phyloP scores from a whole-genome alignment of 2,113 vertebrate species.

The Paradoxurus hermaphroditus region DNA sequence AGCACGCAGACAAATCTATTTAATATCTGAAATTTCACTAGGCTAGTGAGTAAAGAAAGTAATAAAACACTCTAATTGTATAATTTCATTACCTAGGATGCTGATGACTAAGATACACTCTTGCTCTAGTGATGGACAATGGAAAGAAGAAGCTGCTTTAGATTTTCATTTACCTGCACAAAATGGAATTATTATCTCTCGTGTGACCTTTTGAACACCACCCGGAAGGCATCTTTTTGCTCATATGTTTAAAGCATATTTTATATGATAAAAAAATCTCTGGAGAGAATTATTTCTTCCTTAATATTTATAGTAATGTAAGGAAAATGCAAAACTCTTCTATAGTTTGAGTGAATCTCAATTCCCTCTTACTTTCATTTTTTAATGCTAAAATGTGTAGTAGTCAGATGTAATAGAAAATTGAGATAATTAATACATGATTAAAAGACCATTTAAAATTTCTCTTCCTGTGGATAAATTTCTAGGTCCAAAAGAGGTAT shows the following conservation, averaged over 20 bases:
- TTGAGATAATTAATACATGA: not conserved
- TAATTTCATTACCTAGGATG: not conserved
- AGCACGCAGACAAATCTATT: not conserved
- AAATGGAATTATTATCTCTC: not conserved
- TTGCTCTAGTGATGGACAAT: not conserved
- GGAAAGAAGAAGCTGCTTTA: not conserved
- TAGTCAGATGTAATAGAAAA: not conserved
- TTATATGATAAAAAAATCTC: not conserved
- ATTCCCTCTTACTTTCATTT: not conserved
- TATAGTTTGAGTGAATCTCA: not conserved
- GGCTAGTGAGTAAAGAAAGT: not conserved
- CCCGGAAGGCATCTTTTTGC: not conserved
- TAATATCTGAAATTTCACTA: not conserved
- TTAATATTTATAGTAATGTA: not conserved
- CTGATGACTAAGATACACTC: not conserved
- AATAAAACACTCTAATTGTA: not conserved
- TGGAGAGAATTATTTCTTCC: not conserved
- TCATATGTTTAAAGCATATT: not conserved
- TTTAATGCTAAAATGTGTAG: not conserved
- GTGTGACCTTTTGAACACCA: not conserved
- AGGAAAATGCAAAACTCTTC: not conserved
- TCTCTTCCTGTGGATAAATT: not conserved
- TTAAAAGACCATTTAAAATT: not conserved
- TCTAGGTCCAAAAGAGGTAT: slow-evolving; percentile 17
- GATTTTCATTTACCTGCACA: not conserved